Base-by-base conservation (phyloP, 2,113 vertebrate species). In the Thalassoma bifasciatum region DNA sequence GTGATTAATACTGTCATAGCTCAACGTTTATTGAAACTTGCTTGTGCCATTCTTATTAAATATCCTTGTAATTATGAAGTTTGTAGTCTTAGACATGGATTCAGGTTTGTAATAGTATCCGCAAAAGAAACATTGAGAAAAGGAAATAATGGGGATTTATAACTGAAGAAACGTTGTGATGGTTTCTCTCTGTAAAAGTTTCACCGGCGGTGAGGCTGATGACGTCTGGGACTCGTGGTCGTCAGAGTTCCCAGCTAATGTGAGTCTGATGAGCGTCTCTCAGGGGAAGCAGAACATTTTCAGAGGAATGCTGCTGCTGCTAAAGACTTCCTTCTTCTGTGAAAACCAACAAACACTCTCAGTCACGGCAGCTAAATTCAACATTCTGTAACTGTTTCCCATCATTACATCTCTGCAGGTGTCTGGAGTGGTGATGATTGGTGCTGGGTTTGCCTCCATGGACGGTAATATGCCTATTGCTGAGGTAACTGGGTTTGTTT, bases 381-480 rank as follows among this genome's bases (percentile, higher is more conserved):
- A 11, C 24, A 4, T 46, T 5, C 19, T 22, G 14, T 44, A 19
- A 5, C 24, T 16, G 22, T 22, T 47, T 70, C 16, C 46, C 17
- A 47, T 68, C 16, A 3, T 60, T 47, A 1, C 63, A 11, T n/a
- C 47, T 51, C 75, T 51, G n/a, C 82, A 92, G 91, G 80, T 82
- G 53, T 91, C 88, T 3, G 91, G 91, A 0, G 17, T 90, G 22
- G 80, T 92, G 71, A 89, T 92, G 91, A 86, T 90, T 0, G 88
- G 75, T 0, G 88, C 86, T 1, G 91, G 88, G 0, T 90, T 91
- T 34, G 82, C 83, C 42, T 64, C 83, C 50, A 80, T 81, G 4
- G 82, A 90, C 0, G 75, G 73, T 0, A 86, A 76, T 58, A 61
- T 38, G 8, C 83, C 71, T 0, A 77, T 88, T 1, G 66, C 83